Conservation (phyloP, 2,113 vertebrate genomes). For the Cyprinodon brontotheroides region DNA sequence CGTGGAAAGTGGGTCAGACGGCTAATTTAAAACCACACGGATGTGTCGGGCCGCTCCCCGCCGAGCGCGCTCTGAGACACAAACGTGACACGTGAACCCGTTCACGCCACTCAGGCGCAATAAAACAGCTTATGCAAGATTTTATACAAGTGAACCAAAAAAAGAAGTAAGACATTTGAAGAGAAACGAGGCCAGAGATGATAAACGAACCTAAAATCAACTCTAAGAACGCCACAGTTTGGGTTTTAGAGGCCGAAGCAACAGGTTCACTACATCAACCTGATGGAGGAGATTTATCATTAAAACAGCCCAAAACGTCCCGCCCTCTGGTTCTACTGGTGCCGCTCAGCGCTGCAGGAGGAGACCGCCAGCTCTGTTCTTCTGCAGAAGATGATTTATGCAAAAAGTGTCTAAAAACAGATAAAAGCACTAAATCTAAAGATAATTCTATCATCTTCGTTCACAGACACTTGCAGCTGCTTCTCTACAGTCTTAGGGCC, state of each 20-base stretch:
- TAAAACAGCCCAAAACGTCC: too few species aligned
- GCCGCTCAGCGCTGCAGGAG: too few species aligned
- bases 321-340: too few species aligned
- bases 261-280: not conserved
- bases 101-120: not conserved
- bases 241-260: not conserved
- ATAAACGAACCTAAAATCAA: not conserved
- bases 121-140: constrained; percentile 31
- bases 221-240: not conserved
- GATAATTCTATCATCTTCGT: too few species aligned
- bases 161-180: not conserved
- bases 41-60: constrained; percentile 23
- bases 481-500: too few species aligned
- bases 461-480: too few species aligned
- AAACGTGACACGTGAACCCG: constrained; percentile 8
- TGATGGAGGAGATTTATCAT: not conserved
- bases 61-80: constrained; percentile 10
- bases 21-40: constrained; percentile 26
- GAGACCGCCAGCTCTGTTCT: too few species aligned
- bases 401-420: too few species aligned
- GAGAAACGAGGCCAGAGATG: not conserved
- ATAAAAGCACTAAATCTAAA: too few species aligned
- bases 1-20: constrained; percentile 57
- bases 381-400: too few species aligned
- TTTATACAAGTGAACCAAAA: constrained; percentile 22